Percentiles rank a stretch among this genome's conserved stretches.
phyloP scores from a whole-genome alignment of 1,140 invertebrate genomes.

The Drosophila punjabiensis region DNA sequence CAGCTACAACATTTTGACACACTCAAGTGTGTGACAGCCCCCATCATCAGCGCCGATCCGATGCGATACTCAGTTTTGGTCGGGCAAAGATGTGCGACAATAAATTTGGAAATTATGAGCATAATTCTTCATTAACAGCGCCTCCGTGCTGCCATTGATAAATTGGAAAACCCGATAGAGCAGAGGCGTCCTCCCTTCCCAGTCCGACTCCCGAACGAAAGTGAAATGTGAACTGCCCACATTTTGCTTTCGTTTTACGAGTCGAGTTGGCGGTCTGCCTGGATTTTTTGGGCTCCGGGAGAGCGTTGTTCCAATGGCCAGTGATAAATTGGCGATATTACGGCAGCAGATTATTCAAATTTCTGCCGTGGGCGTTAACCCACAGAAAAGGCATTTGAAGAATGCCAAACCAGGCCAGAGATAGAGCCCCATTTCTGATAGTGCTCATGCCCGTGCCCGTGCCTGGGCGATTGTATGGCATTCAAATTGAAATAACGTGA shows the following conservation, averaged over 20 bases:
- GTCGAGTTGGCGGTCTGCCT: constrained; percentile 15
- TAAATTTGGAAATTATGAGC: constrained; percentile 82
- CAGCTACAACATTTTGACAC: constrained; percentile 78
- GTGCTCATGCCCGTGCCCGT: constrained; percentile 8
- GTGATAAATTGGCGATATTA: constrained; percentile 81
- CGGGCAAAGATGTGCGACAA: constrained; percentile 65
- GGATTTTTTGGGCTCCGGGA: constrained; percentile 17
- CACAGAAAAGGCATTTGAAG: constrained; percentile 62
- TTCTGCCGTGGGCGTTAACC: constrained; percentile 74
- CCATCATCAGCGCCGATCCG: constrained; percentile 44
- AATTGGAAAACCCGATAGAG: constrained; percentile 58
- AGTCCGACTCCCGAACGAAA: constrained; percentile 30
- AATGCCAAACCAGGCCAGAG: constrained; percentile 64
- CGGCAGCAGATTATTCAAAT: constrained; percentile 74
- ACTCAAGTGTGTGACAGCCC: constrained; percentile 78
- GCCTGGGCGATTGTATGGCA: constrained; percentile 61
- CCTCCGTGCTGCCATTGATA: constrained; percentile 64
- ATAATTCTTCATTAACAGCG: constrained; percentile 82
- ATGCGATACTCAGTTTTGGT: constrained; percentile 8
- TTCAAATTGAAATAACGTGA: constrained; percentile 83
- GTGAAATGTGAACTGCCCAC: constrained; percentile 63
- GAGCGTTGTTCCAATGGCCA: constrained; percentile 47
- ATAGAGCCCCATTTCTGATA: constrained; percentile 52
- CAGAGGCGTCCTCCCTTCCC: constrained; percentile 50
- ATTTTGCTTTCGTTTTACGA: constrained; percentile 47